A percentile compares a stretch with the other conserved stretches of the same genome.
Conservation (phyloP, 2,113 vertebrate species). For the Sorex araneus region DNA sequence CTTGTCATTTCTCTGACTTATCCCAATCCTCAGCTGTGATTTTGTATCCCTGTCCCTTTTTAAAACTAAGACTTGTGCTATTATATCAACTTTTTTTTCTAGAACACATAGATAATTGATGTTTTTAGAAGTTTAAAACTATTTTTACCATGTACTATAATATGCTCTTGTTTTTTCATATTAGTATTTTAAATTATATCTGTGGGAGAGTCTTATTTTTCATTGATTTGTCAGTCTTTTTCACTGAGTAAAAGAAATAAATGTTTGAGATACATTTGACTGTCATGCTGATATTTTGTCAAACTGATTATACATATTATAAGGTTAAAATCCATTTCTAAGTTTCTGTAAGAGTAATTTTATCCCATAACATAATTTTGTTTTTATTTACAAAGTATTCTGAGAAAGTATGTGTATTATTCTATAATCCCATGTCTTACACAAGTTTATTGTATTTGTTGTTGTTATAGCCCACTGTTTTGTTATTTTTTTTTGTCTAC, state of each 20-base stretch:
- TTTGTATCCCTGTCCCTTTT: neutral
- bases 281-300: conserved; percentile 21
- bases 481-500: neutral
- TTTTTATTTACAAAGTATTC: neutral
- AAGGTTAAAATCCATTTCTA: neutral
- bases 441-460: neutral
- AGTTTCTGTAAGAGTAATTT: neutral
- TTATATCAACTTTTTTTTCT: conserved; percentile 14
- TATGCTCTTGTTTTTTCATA: neutral
- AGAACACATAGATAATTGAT: neutral
- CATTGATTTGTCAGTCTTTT: neutral
- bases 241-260: neutral
- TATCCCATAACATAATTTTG: neutral
- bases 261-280: neutral
- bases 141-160: conserved; percentile 15
- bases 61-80: conserved; percentile 48
- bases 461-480: neutral
- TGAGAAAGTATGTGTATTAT: neutral
- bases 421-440: neutral
- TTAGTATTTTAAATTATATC: neutral
- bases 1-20: neutral
- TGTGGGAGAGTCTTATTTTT: conserved; percentile 13
- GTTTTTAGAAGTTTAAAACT: conserved; percentile 37
- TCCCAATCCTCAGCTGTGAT: neutral
- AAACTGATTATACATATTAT: neutral